Conservation (phyloP, 2,113 vertebrate genomes). For the Gymnobelideus leadbeateri region DNA sequence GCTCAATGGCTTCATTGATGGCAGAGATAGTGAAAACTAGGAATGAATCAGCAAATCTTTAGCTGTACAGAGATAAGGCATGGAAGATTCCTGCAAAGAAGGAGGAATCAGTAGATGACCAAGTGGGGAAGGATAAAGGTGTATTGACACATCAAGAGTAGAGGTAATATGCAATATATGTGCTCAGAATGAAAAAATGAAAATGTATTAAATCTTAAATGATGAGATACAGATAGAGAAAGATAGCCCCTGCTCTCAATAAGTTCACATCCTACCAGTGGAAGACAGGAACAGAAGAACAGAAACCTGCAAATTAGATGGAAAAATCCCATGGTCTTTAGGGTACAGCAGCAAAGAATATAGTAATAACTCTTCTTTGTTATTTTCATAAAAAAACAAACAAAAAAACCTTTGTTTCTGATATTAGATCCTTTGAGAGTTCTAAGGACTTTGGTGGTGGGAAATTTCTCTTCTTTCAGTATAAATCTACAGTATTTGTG, state of each 20-base stretch:
- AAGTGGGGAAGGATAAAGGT: background rate
- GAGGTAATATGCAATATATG: background rate
- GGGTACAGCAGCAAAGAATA: background rate
- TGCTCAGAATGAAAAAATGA: background rate
- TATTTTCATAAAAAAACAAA: background rate
- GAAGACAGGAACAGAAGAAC: background rate
- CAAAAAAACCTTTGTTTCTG: background rate
- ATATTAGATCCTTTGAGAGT: background rate
- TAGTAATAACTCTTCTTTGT: background rate
- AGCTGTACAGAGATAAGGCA: background rate
- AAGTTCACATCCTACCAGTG: background rate
- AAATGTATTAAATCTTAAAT: background rate
- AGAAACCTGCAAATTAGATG: background rate
- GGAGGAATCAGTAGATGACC: background rate
- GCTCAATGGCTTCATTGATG: background rate
- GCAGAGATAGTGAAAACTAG: background rate
- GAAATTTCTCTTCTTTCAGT: background rate
- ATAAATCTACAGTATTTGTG: background rate
- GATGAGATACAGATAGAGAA: background rate
- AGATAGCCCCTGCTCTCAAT: background rate
- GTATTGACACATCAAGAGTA: background rate
- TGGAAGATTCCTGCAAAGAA: background rate
- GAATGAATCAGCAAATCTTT: background rate
- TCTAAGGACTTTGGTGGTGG: background rate
- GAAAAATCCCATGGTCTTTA: background rate